phyloP scores from a whole-genome alignment of 2,113 vertebrate genomes.

The Neoarius graeffei region DNA sequence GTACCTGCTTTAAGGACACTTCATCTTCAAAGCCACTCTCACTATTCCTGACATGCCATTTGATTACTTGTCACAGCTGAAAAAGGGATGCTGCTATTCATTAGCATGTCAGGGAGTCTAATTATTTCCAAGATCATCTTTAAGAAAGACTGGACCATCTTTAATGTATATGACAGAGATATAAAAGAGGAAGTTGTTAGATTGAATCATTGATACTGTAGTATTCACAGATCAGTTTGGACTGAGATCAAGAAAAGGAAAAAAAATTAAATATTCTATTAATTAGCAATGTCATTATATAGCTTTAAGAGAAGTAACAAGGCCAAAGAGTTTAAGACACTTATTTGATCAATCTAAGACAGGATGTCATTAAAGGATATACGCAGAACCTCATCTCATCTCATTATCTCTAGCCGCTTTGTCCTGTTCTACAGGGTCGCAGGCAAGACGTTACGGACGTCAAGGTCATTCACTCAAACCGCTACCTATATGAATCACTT shows the following conservation, averaged over 20 bases:
- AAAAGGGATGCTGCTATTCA: slow-evolving; percentile 14
- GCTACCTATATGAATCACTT: no score
- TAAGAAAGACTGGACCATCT: background rate
- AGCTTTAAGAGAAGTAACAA: background rate
- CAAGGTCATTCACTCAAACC: no score
- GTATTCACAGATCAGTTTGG: background rate
- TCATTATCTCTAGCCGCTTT: no score
- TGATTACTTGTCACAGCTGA: slow-evolving; percentile 39
- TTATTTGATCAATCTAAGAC: background rate
- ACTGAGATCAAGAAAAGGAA: background rate
- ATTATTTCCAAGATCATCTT: background rate
- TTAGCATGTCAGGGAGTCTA: slow-evolving; percentile 32
- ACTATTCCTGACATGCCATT: slow-evolving; percentile 29
- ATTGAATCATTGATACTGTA: background rate
- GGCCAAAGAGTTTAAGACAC: background rate
- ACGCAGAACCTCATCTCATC: no score
- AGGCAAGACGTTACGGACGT: no score
- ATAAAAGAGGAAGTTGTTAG: background rate
- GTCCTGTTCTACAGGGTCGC: no score
- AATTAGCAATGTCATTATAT: background rate
- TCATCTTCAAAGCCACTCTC: slow-evolving; percentile 34
- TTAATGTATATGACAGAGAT: slow-evolving; percentile 8
- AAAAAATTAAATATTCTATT: background rate
- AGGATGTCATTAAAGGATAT: background rate
- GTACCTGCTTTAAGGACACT: slow-evolving; percentile 22